phyloP scores from a whole-genome alignment of 2,888 invertebrate species.

The Schizotus pectinicornis region DNA sequence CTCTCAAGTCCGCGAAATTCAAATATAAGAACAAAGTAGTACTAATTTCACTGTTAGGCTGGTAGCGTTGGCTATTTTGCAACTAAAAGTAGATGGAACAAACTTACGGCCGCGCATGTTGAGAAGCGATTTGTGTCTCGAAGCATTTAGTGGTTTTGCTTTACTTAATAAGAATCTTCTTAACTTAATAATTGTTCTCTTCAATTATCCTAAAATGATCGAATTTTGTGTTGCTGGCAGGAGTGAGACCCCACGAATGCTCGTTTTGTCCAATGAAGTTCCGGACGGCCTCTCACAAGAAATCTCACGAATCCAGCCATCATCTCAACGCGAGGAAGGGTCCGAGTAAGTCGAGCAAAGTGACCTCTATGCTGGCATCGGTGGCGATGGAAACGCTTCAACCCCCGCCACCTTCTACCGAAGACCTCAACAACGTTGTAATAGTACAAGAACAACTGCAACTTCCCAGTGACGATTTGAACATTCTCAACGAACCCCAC shows the following conservation, averaged over 20 bases:
- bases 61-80: too few species aligned
- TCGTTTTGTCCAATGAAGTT: slow-evolving; percentile 67
- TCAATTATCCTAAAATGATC: too few species aligned
- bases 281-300: slow-evolving; percentile 70
- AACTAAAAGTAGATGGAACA: too few species aligned
- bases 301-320: slow-evolving; percentile 66
- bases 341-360: slow-evolving; percentile 24
- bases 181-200: too few species aligned
- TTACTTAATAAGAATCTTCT: too few species aligned
- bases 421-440: slow-evolving; percentile 16
- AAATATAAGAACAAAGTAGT: too few species aligned
- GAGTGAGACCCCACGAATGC: slow-evolving; percentile 48
- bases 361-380: slow-evolving; percentile 33
- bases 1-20: too few species aligned
- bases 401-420: not conserved
- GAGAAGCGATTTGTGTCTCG: too few species aligned
- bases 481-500: too few species aligned
- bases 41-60: too few species aligned
- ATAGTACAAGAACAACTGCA: slow-evolving; percentile 21
- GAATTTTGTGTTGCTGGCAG: slow-evolving; percentile 21
- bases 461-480: not conserved
- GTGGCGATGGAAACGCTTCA: slow-evolving; percentile 26
- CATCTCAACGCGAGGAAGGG: slow-evolving; percentile 31
- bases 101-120: too few species aligned
- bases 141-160: too few species aligned